A percentile compares a stretch with the other conserved stretches of the same genome.
Conservation (phyloP, 1,140 invertebrate species). For the Bombus sylvicola region DNA sequence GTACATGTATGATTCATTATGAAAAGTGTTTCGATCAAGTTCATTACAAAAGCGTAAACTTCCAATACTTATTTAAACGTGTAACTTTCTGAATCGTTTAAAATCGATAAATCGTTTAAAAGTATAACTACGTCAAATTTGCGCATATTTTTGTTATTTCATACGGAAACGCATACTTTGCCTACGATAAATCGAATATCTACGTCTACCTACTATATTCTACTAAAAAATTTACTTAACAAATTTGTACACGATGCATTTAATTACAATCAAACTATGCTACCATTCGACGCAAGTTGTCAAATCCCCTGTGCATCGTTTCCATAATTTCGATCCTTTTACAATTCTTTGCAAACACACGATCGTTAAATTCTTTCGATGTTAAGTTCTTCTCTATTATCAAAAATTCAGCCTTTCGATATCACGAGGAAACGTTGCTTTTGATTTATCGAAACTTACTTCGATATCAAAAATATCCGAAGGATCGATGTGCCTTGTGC, state of each 20-base stretch:
- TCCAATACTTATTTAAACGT: neutral
- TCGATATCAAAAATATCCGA: neutral
- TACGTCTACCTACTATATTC: too few relatives aligned
- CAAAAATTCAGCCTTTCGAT: neutral
- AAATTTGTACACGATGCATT: too few relatives aligned
- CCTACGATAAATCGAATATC: neutral
- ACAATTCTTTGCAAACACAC: fast-evolving
- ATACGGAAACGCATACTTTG: neutral
- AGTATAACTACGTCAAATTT: neutral
- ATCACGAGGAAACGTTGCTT: neutral
- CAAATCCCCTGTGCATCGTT: neutral
- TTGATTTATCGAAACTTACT: neutral
- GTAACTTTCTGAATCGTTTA: neutral
- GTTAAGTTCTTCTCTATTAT: too few relatives aligned
- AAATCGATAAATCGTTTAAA: neutral
- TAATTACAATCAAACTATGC: too few relatives aligned
- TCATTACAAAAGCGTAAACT: too few relatives aligned
- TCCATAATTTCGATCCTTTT: too few relatives aligned
- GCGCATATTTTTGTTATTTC: neutral
- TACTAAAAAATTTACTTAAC: too few relatives aligned
- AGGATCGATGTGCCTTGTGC: neutral
- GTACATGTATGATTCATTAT: neutral
- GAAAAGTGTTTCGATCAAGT: neutral
- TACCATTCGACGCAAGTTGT: neutral
- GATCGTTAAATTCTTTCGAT: neutral